Evolutionary conservation across 2,113 vertebrate species (phyloP).

Genomic region (Hiodon alosoides): DNA sequence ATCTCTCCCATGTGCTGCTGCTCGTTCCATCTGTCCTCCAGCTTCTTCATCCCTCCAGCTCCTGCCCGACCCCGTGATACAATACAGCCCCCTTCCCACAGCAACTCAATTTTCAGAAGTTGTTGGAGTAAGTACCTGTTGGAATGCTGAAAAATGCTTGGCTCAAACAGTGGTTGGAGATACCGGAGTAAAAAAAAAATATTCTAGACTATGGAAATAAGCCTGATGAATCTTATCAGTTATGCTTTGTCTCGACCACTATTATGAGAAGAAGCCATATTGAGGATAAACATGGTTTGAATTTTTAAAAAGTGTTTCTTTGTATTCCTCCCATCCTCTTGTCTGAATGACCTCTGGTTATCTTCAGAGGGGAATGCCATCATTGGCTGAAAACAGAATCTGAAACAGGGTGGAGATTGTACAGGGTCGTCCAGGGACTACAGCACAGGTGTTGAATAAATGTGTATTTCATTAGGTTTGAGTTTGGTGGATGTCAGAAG

Average conservation of each 20-base stretch:
- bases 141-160: conserved; percentile 25
- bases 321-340: conserved; percentile 42
- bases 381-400: conserved; percentile 48
- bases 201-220: conserved; percentile 51
- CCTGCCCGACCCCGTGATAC: not conserved
- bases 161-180: conserved; percentile 29
- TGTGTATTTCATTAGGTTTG: conserved; percentile 52
- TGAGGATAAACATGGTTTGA: conserved; percentile 59
- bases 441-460: conserved; percentile 58
- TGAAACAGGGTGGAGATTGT: conserved; percentile 35
- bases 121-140: not conserved
- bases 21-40: not conserved
- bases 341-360: conserved; percentile 58
- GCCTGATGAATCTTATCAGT: conserved; percentile 55
- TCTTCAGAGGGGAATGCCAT: conserved; percentile 53
- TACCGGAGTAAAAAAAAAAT: conserved; percentile 36
- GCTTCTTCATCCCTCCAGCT: not conserved
- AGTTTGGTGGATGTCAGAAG: not conserved
- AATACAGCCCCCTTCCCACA: not conserved
- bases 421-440: conserved; percentile 37
- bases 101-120: not conserved
- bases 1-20: not conserved
- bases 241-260: conserved; percentile 55
- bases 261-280: conserved; percentile 50
- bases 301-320: conserved; percentile 53